phyloP scores from a whole-genome alignment of 2,113 vertebrate genomes.

The Dicerorhinus sumatrensis region DNA sequence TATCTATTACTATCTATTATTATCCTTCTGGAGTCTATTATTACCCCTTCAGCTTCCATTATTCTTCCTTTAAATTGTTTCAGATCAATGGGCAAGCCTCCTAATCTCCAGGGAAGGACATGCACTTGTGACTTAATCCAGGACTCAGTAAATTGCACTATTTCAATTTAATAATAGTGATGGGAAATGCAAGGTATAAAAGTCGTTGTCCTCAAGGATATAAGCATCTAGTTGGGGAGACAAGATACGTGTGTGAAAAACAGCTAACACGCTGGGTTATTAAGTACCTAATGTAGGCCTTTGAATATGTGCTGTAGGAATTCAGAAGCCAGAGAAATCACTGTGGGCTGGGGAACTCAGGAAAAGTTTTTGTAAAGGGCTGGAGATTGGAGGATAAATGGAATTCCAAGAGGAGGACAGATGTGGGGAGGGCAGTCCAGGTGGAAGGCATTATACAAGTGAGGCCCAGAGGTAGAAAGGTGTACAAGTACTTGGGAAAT shows the following conservation, averaged over 20 bases:
- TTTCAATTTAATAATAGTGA: background rate
- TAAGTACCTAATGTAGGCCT: background rate
- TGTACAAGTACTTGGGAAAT: background rate
- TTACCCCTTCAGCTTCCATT: conserved; percentile 3
- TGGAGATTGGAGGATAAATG: background rate
- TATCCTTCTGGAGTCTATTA: background rate
- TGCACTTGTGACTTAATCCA: background rate
- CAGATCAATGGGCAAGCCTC: background rate
- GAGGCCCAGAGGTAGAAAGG: background rate
- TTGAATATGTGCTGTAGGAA: background rate
- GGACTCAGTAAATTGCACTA: background rate
- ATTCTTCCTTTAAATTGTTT: conserved; percentile 54
- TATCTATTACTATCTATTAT: conserved; percentile 8
- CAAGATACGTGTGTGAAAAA: background rate
- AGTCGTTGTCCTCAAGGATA: background rate
- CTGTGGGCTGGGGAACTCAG: background rate
- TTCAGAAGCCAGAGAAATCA: background rate
- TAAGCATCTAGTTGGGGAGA: background rate
- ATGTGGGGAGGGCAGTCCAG: background rate
- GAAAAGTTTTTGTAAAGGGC: background rate
- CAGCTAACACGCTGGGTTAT: background rate
- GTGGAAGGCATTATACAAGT: background rate
- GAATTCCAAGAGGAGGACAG: background rate
- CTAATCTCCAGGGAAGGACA: background rate
- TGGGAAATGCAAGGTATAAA: background rate